Base-by-base conservation (phyloP, 2,113 vertebrate genomes). In the Mus spicilegus region DNA sequence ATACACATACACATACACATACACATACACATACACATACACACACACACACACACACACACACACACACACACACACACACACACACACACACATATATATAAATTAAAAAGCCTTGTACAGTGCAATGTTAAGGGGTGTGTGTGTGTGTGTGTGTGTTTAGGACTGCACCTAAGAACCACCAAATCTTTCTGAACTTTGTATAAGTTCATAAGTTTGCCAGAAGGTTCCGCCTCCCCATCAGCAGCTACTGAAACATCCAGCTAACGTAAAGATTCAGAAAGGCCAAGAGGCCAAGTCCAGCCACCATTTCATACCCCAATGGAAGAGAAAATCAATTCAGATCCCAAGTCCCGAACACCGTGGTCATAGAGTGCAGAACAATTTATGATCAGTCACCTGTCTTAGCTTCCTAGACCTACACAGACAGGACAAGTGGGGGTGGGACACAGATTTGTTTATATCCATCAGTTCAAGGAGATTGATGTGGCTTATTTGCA, bases 291-390 rank as follows among this genome's bases (percentile, higher is more conserved):
- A 65, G 33, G 3, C 12, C 16, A 33, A 42, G 4, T n/a, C 78
- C 39, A 14, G 65, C 19, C 8, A 10, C 67, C 7, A 0, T 16
- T 33, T 13, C 5, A n/a, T 3, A 39, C 4, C 49, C 3, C 11
- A 1, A 1, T 0, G 5, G 4, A 24, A 26, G 36, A 33, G 30
- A 42, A 89, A 54, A 22, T 56, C 42, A 39, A 5, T 56, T 65
- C 17, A 63, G 61, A 78, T n/a, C 7, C 3, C 28, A 19, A 0
- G n/a, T 54, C 54, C 13, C 2, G 46, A 63, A 46, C 7, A 13
- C 1, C 28, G 9, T 11, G 82, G 51, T 16, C 0, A 9, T 0
- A 22, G 22, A 49, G 30, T 73, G 46, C 14, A 54, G 22, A 10
- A 13, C 20, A 54, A 76, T 12, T 10, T 28, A 1, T 10, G 51